Evolutionary conservation across 1,140 invertebrate genomes (phyloP).

Genomic region (Trachelipus rathkii): DNA sequence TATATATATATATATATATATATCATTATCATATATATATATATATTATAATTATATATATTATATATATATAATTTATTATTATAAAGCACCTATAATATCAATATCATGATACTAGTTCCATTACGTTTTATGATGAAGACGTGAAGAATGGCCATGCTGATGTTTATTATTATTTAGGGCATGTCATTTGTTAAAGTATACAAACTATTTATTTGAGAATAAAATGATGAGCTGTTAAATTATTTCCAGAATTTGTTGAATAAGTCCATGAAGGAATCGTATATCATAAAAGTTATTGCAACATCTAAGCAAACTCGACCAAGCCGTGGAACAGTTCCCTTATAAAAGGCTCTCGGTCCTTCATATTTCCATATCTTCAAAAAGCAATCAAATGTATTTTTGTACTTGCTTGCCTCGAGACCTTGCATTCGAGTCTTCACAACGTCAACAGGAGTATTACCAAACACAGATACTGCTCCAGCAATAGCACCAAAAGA

Average conservation of each 20-base stretch:
- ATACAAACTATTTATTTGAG: too few relatives aligned
- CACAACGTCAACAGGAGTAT: slow-evolving; percentile 95
- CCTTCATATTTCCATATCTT: slow-evolving; percentile 92
- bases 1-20: too few relatives aligned
- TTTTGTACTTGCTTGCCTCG: slow-evolving; percentile 93
- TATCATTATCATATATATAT: too few relatives aligned
- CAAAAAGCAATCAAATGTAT: slow-evolving; percentile 84
- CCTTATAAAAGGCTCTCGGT: slow-evolving; percentile 94
- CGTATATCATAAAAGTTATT: slow-evolving; percentile 98
- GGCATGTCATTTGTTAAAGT: too few relatives aligned
- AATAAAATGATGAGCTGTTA: too few relatives aligned
- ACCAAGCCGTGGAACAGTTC: slow-evolving; percentile 89
- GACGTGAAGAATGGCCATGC: too few relatives aligned
- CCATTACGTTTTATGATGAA: too few relatives aligned
- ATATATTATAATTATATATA: too few relatives aligned
- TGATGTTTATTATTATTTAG: too few relatives aligned
- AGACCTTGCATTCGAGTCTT: slow-evolving; percentile 99
- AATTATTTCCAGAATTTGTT: slow-evolving; percentile 72
- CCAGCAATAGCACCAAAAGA: slow-evolving; percentile 88
- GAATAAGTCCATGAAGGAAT: slow-evolving; percentile 90
- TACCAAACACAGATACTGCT: slow-evolving; percentile 93
- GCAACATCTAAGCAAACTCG: slow-evolving; percentile 98
- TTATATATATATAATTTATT: too few relatives aligned
- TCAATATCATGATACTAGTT: too few relatives aligned
- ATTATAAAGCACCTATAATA: too few relatives aligned